These are phyloP conservation scores for Salpingus planirostris DNA, from an alignment of 2,888 invertebrate genomes.

Conservation along the genomic window DNA sequence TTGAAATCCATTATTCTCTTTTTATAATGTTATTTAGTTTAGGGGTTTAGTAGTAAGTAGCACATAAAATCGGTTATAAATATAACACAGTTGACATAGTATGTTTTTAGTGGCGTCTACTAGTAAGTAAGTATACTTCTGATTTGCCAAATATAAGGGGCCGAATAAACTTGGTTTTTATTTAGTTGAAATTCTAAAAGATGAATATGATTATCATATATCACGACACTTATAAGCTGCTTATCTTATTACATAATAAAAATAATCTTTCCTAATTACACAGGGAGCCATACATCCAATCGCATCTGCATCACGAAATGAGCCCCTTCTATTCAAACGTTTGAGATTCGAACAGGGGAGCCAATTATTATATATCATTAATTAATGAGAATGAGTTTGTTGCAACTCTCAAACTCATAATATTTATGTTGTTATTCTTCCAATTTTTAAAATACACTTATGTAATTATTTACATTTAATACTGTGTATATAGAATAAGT, in stretches of 20 bases:
- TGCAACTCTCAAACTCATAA: too few relatives aligned
- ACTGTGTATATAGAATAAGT: constrained; percentile 31
- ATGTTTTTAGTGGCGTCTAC: too few relatives aligned
- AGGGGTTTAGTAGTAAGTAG: constrained; percentile 10
- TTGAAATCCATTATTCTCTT: too few relatives aligned
- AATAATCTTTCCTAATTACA: constrained; percentile 35
- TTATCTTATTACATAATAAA: constrained; percentile 36
- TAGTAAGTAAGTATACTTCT: too few relatives aligned
- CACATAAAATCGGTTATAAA: constrained; percentile 20
- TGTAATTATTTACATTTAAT: constrained; percentile 30
- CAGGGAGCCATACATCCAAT: constrained; percentile 27
- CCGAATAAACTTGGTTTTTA: constrained; percentile 12
- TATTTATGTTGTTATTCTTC: too few relatives aligned
- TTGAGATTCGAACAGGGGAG: too few relatives aligned
- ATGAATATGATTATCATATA: constrained; percentile 30
- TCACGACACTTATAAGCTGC: constrained; percentile 41
- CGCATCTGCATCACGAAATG: constrained; percentile 16
- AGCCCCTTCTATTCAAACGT: too few relatives aligned
- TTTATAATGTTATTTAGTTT: constrained; percentile 4
- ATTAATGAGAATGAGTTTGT: too few relatives aligned
- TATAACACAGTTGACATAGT: constrained; percentile 26
- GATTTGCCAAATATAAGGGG: too few relatives aligned
- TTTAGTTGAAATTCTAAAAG: constrained; percentile 9
- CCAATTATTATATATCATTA: too few relatives aligned
- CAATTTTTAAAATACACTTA: constrained; percentile 24